Conservation (phyloP, 2,113 vertebrate genomes). For the Pollachius pollachius region DNA sequence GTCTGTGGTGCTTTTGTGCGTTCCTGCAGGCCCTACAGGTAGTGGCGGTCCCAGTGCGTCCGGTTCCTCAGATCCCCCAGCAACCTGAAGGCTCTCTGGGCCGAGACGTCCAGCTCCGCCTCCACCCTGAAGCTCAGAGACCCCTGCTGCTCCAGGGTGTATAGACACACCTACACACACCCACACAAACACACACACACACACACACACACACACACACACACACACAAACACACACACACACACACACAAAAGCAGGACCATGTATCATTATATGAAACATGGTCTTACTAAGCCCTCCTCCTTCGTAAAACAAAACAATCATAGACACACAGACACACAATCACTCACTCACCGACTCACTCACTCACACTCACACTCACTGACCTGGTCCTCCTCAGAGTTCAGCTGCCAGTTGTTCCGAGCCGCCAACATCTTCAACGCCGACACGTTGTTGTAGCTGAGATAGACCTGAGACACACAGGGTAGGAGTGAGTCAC, state of each 20-base stretch:
- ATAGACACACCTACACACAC: conserved; percentile 79
- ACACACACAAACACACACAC: too few relatives aligned
- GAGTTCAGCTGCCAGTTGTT: conserved; percentile 82
- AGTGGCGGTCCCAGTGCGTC: conserved; percentile 84
- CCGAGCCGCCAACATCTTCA: conserved; percentile 85
- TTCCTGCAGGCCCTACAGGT: conserved; percentile 69
- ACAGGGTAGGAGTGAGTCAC: too few relatives aligned
- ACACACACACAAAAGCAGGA: too few relatives aligned
- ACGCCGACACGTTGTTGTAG: conserved; percentile 91
- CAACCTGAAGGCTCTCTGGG: conserved; percentile 78
- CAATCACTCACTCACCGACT: too few relatives aligned
- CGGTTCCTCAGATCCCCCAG: conserved; percentile 83
- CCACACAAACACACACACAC: too few relatives aligned
- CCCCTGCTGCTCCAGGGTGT: conserved; percentile 85
- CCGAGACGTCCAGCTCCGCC: conserved; percentile 68
- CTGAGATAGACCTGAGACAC: conserved; percentile 87
- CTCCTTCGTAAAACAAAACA: too few relatives aligned
- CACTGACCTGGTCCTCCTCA: conserved; percentile 80
- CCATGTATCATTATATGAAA: too few relatives aligned
- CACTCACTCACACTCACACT: too few relatives aligned
- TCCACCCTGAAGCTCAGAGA: conserved; percentile 85
- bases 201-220: too few relatives aligned
- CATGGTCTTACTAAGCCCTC: too few relatives aligned
- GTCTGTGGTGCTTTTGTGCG: too few relatives aligned
- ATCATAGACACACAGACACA: too few relatives aligned